A percentile compares a stretch with the other conserved stretches of the same genome.
phyloP scores from a whole-genome alignment of 2,113 vertebrate genomes.

The Vulpes vulpes region DNA sequence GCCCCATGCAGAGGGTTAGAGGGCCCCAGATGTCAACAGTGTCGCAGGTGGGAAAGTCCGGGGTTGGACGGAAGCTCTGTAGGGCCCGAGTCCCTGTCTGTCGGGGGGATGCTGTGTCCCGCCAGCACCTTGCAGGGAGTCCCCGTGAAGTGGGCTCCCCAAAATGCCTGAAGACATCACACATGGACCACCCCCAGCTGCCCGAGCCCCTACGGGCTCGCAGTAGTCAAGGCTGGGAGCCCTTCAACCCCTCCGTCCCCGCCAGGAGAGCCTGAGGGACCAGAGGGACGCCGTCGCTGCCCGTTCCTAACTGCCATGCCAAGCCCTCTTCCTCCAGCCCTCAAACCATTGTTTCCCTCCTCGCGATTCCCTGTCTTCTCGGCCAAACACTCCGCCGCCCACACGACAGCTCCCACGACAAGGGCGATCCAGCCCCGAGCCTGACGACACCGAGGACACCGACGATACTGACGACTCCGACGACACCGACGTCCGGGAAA shows the following conservation, averaged over 20 bases:
- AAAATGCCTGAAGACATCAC: neutral
- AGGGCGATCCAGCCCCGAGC: too few relatives aligned
- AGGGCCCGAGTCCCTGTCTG: neutral
- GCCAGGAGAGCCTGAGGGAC: too few relatives aligned
- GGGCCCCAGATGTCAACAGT: neutral
- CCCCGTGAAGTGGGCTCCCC: neutral
- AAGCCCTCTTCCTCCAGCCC: neutral
- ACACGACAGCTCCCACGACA: neutral
- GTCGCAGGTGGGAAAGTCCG: fast-evolving
- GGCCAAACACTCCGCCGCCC: fast-evolving
- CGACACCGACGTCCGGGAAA: neutral
- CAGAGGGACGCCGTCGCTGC: too few relatives aligned
- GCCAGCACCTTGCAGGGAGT: neutral
- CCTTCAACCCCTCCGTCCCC: neutral
- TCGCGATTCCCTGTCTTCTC: neutral
- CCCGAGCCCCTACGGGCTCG: too few relatives aligned
- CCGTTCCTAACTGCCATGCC: too few relatives aligned
- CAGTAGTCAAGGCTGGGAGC: fast-evolving
- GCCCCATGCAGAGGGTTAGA: neutral
- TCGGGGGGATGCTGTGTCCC: neutral
- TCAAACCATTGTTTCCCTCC: neutral
- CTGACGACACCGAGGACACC: fast-evolving
- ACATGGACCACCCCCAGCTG: neutral
- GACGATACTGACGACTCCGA: too few relatives aligned
- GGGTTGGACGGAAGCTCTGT: neutral